phyloP scores from a whole-genome alignment of 2,888 invertebrate species.

The Tachystola acroxantha region DNA sequence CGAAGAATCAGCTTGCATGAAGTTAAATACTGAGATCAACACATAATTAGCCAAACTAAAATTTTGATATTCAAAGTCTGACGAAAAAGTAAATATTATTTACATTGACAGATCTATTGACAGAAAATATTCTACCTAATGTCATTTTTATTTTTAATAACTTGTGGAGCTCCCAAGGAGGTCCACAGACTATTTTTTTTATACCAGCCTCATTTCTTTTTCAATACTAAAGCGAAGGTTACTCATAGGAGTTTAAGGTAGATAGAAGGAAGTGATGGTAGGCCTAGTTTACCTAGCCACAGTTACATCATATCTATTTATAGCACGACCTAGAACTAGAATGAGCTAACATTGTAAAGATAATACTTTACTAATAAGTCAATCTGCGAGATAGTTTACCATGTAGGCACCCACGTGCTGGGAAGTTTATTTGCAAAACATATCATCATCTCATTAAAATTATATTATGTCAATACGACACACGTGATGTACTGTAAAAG shows the following conservation, averaged over 20 bases:
- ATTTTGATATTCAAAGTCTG: slow-evolving; percentile 11
- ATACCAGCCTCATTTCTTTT: too few relatives aligned
- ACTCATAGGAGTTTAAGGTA: too few relatives aligned
- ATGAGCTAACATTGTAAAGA: not conserved
- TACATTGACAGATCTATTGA: not conserved
- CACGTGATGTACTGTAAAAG: too few relatives aligned
- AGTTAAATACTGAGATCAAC: slow-evolving; percentile 5
- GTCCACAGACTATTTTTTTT: too few relatives aligned
- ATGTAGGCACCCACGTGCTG: too few relatives aligned
- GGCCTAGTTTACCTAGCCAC: not conserved
- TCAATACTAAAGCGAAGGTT: too few relatives aligned
- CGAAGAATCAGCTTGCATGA: slow-evolving; percentile 2
- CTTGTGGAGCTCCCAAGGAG: not conserved
- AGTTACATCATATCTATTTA: not conserved
- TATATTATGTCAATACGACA: too few relatives aligned
- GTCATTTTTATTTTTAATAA: not conserved
- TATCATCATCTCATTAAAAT: too few relatives aligned
- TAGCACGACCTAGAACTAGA: not conserved
- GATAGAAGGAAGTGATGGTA: too few relatives aligned
- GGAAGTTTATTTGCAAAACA: too few relatives aligned
- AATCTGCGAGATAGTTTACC: too few relatives aligned
- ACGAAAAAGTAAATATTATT: not conserved
- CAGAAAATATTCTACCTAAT: not conserved
- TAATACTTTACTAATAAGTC: not conserved
- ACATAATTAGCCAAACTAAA: slow-evolving; percentile 16